phyloP scores from a whole-genome alignment of 1,140 invertebrate species.

The Rhyacophila brunnea region DNA sequence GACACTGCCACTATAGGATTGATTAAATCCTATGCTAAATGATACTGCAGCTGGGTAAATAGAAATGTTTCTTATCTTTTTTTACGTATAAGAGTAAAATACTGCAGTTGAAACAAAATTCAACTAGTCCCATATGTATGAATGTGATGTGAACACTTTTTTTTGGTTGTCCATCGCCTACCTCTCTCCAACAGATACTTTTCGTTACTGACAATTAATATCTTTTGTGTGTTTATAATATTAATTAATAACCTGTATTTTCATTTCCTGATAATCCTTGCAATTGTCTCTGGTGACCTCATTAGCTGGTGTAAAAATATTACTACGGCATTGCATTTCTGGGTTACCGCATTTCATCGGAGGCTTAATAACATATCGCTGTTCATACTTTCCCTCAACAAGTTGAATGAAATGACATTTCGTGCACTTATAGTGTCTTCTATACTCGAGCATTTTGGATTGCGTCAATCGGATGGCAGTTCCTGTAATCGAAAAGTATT shows the following conservation, averaged over 20 bases:
- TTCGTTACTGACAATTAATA: too few species aligned
- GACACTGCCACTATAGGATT: too few species aligned
- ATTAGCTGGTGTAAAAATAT: constrained; percentile 53
- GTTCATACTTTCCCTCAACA: constrained; percentile 68
- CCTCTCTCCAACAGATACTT: too few species aligned
- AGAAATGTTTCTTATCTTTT: too few species aligned
- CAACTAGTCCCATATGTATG: too few species aligned
- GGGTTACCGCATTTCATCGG: constrained; percentile 63
- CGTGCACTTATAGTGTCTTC: constrained; percentile 70
- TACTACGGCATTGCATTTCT: constrained; percentile 55
- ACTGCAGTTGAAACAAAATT: too few species aligned
- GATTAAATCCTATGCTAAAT: too few species aligned
- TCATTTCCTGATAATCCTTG: constrained; percentile 89
- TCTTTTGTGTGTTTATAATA: too few species aligned
- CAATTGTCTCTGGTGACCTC: constrained; percentile 64
- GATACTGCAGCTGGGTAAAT: too few species aligned
- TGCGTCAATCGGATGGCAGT: constrained; percentile 75
- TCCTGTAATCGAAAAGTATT: constrained; percentile 50
- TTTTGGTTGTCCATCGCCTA: too few species aligned
- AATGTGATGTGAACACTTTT: too few species aligned
- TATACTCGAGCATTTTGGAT: constrained; percentile 74
- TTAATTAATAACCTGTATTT: constrained; percentile 64
- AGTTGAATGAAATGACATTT: constrained; percentile 73
- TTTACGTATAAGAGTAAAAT: too few species aligned
- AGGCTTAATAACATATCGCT: constrained; percentile 61